Evolutionary conservation across 2,888 invertebrate genomes (phyloP).

Genomic region (Idaea straminata): DNA sequence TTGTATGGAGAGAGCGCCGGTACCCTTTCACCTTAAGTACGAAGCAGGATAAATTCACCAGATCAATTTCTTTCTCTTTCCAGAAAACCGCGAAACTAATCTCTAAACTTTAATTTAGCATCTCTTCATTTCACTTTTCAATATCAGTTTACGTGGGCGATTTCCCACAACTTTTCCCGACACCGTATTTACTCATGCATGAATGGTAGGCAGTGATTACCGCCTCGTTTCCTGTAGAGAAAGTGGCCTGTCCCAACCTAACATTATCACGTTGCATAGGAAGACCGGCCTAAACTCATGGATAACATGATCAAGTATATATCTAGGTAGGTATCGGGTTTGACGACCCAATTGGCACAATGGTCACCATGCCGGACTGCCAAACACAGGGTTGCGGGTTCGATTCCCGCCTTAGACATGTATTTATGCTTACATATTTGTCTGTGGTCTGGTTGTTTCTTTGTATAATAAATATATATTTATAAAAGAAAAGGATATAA

Average conservation of each 20-base stretch:
- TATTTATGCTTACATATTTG: no score
- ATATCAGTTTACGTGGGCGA: neutral
- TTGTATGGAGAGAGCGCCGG: no score
- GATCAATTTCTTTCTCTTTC: neutral
- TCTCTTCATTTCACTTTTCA: slow-evolving; percentile 2
- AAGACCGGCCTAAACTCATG: neutral
- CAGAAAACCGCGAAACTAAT: neutral
- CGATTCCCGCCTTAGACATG: no score
- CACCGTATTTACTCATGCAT: neutral
- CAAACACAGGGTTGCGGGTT: no score
- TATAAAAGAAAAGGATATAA: no score
- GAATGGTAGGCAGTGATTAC: slow-evolving; percentile 18
- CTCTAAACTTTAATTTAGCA: neutral
- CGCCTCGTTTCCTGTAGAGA: slow-evolving; percentile 43
- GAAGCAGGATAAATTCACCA: neutral
- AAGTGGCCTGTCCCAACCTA: slow-evolving; percentile 29
- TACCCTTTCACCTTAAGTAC: no score
- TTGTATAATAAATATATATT: no score
- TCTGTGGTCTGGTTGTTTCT: no score
- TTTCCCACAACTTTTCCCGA: slow-evolving; percentile 3
- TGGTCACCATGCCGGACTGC: no score
- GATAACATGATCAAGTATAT: neutral
- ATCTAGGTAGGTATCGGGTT: no score
- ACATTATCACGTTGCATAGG: neutral
- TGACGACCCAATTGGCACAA: no score